Percentiles rank a stretch among this genome's conserved stretches.
These are phyloP conservation scores for Archips xylosteana DNA, from an alignment of 2,888 invertebrate species.

Conservation along the genomic window DNA sequence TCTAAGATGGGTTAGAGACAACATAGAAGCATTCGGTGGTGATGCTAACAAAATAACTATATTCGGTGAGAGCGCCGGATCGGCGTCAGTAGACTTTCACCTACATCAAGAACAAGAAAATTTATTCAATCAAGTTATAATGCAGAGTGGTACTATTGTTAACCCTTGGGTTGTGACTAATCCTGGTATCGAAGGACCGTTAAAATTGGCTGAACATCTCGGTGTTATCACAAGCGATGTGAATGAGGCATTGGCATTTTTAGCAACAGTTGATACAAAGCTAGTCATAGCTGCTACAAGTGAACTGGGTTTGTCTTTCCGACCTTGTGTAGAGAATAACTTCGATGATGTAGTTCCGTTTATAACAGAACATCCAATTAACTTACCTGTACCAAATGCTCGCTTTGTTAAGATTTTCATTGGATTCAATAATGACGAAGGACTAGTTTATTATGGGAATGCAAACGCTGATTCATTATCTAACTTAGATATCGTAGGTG, in stretches of 20 bases:
- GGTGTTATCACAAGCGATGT: conserved; percentile 9
- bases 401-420: conserved; percentile 17
- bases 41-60: conserved; percentile 62
- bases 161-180: neutral
- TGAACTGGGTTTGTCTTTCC: conserved; percentile 19
- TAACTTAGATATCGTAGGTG: neutral
- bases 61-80: conserved; percentile 67
- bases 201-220: conserved; percentile 31
- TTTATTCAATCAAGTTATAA: conserved; percentile 36
- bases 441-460: neutral
- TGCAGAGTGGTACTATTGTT: conserved; percentile 37
- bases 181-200: conserved; percentile 18
- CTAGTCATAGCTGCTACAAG: conserved; percentile 27
- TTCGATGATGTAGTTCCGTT: conserved; percentile 2
- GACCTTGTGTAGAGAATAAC: conserved; percentile 10
- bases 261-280: conserved; percentile 14
- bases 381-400: conserved; percentile 25
- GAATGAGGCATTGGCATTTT: conserved; percentile 23
- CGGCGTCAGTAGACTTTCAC: conserved; percentile 64
- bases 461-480: conserved; percentile 18
- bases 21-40: conserved; percentile 67
- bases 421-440: conserved; percentile 34
- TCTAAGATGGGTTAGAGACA: conserved; percentile 62
- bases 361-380: conserved; percentile 19
- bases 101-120: conserved; percentile 34